These are phyloP conservation scores for Hydractinia echinata DNA, from an alignment of 30 jellyfish, hydroid and myxozoan species.

Conservation along the genomic window DNA sequence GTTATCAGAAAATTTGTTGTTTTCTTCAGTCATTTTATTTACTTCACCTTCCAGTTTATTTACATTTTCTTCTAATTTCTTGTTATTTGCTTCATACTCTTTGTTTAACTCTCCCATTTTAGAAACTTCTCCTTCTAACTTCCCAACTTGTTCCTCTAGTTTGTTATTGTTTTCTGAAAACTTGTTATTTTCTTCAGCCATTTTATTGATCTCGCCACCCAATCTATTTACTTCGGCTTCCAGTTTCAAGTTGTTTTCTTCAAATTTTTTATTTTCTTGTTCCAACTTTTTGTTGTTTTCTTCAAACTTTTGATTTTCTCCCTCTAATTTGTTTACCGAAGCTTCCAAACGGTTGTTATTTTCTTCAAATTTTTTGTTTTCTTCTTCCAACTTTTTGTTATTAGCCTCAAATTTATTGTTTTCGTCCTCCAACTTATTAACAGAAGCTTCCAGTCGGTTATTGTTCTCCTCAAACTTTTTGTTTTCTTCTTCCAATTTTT, in stretches of 20 bases:
- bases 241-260: constrained; percentile 68
- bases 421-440: constrained; percentile 61
- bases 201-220: constrained; percentile 69
- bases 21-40: constrained; percentile 67
- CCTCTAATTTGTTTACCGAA: constrained; percentile 55
- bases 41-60: constrained; percentile 73
- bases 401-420: constrained; percentile 50
- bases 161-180: constrained; percentile 70
- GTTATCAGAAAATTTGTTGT: constrained; percentile 74
- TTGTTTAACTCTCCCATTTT: constrained; percentile 53
- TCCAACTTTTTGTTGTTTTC: constrained; percentile 35
- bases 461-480: constrained; percentile 65
- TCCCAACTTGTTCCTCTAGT: constrained; percentile 63
- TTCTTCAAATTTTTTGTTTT: constrained; percentile 76
- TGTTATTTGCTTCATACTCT: constrained; percentile 71
- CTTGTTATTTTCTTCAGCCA: constrained; percentile 78
- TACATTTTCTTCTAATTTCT: constrained; percentile 67
- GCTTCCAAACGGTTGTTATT: constrained; percentile 40
- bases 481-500: constrained; percentile 53
- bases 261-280: constrained; percentile 57
- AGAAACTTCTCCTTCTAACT: constrained; percentile 33
- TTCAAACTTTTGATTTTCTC: constrained; percentile 36
- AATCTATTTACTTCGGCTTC: constrained; percentile 51
- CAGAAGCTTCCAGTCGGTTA: constrained; percentile 62
- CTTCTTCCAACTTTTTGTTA: constrained; percentile 73